Conservation (phyloP, 2,888 invertebrate species). For the Drosophila sordidula region DNA sequence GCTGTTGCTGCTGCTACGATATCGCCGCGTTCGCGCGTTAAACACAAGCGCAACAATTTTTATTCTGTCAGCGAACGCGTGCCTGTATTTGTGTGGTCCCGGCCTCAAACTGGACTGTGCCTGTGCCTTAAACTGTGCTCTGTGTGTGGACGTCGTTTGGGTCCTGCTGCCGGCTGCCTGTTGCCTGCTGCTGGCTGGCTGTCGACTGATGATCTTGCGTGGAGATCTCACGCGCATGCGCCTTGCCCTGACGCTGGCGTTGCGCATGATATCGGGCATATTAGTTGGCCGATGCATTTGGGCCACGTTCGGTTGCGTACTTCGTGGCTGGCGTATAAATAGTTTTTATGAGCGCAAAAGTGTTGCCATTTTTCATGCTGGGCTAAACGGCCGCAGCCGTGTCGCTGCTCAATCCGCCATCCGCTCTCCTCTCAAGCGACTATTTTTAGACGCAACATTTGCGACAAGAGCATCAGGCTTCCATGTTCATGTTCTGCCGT, state of each 20-base stretch:
- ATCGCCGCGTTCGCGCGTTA: constrained; percentile 85
- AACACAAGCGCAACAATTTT: constrained; percentile 85
- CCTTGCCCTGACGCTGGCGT: constrained; percentile 51
- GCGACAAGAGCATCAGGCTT: constrained; percentile 61
- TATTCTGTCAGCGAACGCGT: constrained; percentile 86
- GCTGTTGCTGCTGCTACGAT: constrained; percentile 68
- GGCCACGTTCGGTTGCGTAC: constrained; percentile 28
- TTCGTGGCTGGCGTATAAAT: constrained; percentile 59
- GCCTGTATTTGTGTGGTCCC: constrained; percentile 86
- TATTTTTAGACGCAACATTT: constrained; percentile 64
- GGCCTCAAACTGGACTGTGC: constrained; percentile 73
- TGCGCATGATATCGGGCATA: constrained; percentile 60
- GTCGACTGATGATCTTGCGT: constrained; percentile 70
- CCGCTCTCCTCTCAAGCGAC: constrained; percentile 28
- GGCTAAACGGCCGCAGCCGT: constrained; percentile 38
- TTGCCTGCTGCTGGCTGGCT: constrained; percentile 26
- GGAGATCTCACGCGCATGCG: constrained; percentile 82
- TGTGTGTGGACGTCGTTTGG: constrained; percentile 30
- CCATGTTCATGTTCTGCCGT: constrained; percentile 74
- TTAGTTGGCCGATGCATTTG: constrained; percentile 48
- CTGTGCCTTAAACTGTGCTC: constrained; percentile 24
- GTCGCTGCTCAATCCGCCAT: neutral
- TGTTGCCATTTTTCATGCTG: constrained; percentile 79
- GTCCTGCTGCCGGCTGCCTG: constrained; percentile 32
- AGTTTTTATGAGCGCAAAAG: constrained; percentile 80